Evolutionary conservation across 2,113 vertebrate genomes (phyloP), one percentile per base, ranked within the genome.

Genomic region (Chionodraco myersi): DNA sequence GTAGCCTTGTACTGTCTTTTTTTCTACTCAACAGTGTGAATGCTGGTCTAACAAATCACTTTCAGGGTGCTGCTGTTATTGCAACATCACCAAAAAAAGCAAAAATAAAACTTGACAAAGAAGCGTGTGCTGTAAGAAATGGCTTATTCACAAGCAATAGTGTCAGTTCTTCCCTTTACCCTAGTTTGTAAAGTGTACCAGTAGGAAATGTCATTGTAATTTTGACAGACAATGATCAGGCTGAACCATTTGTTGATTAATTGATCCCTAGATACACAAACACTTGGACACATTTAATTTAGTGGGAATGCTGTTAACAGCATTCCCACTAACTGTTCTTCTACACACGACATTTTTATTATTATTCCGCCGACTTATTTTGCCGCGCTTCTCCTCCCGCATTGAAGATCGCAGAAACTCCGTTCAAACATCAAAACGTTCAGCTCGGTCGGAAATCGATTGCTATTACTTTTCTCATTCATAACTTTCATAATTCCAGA

Each of bases 1-100:
- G 84, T 80, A 87, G 76, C 73, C 61, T 82, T 88, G 81, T 89
- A 83, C 81, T 84, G 61, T 87, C 87, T 81, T 87, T 85, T 84
- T 62, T 83, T 92, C 82, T 91, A 90, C 80, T 82, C 45, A 79
- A 91, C 56, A 30, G 62, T 82, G 80, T 79, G 86, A 87, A 72
- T 63, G 84, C 49, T 90, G 80, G 87, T 86, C 26, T 81, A 86
- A 84, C 83, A 72, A 87, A 73, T 89, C 75, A 47, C 77, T 75
- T 80, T 62, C 71, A 69, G 10, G 85, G 84, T 79, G 75, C 70
- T 89, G 73, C 64, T 82, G 76, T 81, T 85, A 88, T 88, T 76
- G 10, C 84, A 64, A 65, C 70, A 2, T 89, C 86, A 85, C 87
- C 14, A 66, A 61, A 89, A 77, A 67, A 76, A 74, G n/a, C 12